phyloP scores from a whole-genome alignment of 2,113 vertebrate genomes.

The Rhizomys pruinosus region DNA sequence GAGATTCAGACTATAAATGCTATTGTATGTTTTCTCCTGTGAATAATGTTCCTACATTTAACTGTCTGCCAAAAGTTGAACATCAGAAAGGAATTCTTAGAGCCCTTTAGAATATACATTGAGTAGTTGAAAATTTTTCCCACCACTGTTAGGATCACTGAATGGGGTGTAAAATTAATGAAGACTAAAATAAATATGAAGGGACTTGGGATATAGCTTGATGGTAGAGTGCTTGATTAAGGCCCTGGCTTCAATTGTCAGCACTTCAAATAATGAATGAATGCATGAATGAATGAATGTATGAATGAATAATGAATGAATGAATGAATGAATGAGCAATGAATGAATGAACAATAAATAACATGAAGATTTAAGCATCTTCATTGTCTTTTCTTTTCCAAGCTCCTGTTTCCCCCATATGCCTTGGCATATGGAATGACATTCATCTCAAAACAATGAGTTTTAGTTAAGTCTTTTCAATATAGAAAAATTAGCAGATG shows the following conservation, averaged over 20 bases:
- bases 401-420: not conserved
- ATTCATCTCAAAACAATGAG: not conserved
- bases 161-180: not conserved
- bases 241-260: not conserved
- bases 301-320: not conserved
- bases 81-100: constrained; percentile 51
- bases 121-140: not conserved
- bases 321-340: not conserved
- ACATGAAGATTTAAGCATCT: not conserved
- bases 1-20: constrained; percentile 34
- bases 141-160: not conserved
- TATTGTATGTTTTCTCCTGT: constrained; percentile 35
- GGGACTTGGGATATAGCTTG: not conserved
- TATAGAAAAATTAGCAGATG: constrained; percentile 50
- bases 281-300: too few species aligned
- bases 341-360: not conserved
- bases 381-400: not conserved
- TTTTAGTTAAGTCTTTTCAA: not conserved
- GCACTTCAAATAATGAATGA: not conserved
- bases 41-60: constrained; percentile 55
- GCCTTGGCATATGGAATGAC: not conserved
- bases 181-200: not conserved
- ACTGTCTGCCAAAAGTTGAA: constrained; percentile 33
- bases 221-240: not conserved
- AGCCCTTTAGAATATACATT: not conserved